These are phyloP conservation scores for Parapristionchus giblindavisi DNA, from an alignment of 2,888 invertebrate species.

Conservation along the genomic window DNA sequence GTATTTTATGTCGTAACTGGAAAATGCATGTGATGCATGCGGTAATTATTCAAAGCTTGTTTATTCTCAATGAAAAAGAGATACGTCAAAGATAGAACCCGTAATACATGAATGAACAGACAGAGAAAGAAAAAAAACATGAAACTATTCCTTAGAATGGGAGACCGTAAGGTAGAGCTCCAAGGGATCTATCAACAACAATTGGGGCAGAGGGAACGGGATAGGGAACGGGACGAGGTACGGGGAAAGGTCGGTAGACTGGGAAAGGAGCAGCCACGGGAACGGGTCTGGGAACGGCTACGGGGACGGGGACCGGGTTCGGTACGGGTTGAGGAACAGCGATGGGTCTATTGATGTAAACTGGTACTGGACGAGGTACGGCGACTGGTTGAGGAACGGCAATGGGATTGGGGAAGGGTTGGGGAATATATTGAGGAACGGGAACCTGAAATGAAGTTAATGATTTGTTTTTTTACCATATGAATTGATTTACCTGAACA, in stretches of 20 bases:
- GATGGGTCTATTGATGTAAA: neutral
- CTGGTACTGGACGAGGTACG: constrained; percentile 3
- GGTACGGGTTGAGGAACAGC: neutral
- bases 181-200: no score
- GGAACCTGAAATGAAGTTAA: constrained; percentile 18
- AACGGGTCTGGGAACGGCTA: constrained; percentile 14
- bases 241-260: constrained; percentile 22
- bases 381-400: constrained; percentile 17
- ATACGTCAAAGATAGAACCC: no score
- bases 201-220: no score
- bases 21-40: no score
- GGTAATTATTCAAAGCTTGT: no score
- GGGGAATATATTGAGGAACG: constrained; percentile 22
- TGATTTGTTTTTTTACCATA: no score
- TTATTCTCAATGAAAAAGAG: no score
- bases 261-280: constrained; percentile 9
- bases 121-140: no score
- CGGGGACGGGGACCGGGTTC: constrained; percentile 9
- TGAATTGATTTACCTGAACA: constrained; percentile 27
- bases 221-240: constrained; percentile 29
- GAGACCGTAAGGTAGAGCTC: no score
- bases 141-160: no score
- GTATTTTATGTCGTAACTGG: no score
- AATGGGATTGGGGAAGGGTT: constrained; percentile 12
- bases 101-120: no score